A percentile compares a stretch with the other conserved stretches of the same genome.
phyloP scores from a whole-genome alignment of 2,113 vertebrate genomes.

The Antechinus stuartii region DNA sequence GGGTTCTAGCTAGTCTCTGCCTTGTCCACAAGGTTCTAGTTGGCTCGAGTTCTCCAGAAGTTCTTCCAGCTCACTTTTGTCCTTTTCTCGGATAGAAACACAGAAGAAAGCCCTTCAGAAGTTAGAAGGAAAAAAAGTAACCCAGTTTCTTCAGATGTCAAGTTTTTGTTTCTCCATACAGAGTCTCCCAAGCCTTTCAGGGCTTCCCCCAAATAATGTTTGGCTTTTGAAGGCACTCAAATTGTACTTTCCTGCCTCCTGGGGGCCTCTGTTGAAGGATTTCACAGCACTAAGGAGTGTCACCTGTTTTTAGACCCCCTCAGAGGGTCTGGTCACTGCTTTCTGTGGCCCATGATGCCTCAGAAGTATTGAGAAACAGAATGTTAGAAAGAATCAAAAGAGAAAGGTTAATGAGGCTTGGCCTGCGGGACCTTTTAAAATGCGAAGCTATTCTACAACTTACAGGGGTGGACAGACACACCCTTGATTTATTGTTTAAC shows the following conservation, averaged over 20 bases:
- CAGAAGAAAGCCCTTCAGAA: neutral
- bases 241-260: constrained; percentile 35
- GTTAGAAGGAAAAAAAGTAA: neutral
- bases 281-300: constrained; percentile 26
- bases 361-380: neutral
- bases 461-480: no score
- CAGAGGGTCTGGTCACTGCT: neutral
- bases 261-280: neutral
- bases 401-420: constrained; percentile 10
- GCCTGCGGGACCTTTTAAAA: constrained; percentile 21
- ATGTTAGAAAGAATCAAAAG: neutral
- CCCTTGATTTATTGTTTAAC: no score
- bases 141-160: neutral
- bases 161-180: constrained; percentile 11
- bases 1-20: no score
- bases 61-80: neutral
- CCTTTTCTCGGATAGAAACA: neutral
- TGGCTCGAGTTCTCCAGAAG: no score
- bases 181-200: constrained; percentile 25
- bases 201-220: constrained; percentile 31
- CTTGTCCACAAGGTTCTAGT: no score
- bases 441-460: neutral
- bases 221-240: constrained; percentile 28
- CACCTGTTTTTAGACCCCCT: neutral
- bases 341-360: neutral